Evolutionary conservation across 1,140 invertebrate genomes (phyloP).

Genomic region (Drosophila murphyi): DNA sequence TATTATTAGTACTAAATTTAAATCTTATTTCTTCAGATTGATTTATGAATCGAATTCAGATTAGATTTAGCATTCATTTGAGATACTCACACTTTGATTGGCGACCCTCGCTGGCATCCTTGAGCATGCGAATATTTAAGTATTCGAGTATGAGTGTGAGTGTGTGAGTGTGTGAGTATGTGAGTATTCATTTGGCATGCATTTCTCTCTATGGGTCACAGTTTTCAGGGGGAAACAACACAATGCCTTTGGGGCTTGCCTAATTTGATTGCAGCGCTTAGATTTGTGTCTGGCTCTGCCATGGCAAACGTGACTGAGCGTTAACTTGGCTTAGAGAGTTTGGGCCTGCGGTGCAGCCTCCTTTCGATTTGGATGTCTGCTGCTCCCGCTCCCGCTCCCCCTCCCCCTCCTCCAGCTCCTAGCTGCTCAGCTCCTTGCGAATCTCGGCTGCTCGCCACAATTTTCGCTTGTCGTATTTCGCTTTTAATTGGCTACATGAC

Average conservation of each 20-base stretch:
- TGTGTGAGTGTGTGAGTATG: not conserved
- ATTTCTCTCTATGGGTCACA: slow-evolving; percentile 55
- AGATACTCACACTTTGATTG: not conserved
- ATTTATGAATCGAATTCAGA: too few relatives aligned
- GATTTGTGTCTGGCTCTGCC: slow-evolving; percentile 62
- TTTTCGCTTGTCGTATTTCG: slow-evolving; percentile 78
- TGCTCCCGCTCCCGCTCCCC: slow-evolving; percentile 2
- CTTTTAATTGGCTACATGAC: slow-evolving; percentile 83
- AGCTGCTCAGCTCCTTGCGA: not conserved
- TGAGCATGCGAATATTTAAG: not conserved
- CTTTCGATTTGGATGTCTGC: slow-evolving; percentile 37
- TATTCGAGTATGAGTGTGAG: not conserved
- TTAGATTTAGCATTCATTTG: too few relatives aligned
- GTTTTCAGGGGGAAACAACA: slow-evolving; percentile 15
- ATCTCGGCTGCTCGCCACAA: slow-evolving; percentile 51
- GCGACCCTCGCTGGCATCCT: slow-evolving; percentile 6
- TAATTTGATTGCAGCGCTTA: slow-evolving; percentile 78
- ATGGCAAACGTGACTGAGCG: slow-evolving; percentile 68
- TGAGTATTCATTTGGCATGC: slow-evolving; percentile 4
- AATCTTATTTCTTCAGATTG: too few relatives aligned
- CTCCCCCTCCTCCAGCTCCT: too few relatives aligned
- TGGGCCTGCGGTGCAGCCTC: slow-evolving; percentile 2
- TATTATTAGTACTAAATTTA: too few relatives aligned
- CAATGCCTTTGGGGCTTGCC: slow-evolving; percentile 60
- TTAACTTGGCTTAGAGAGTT: slow-evolving; percentile 17